A percentile compares a stretch with the other conserved stretches of the same genome.
Conservation (phyloP, 2,797 vertebrate species). For the Adelosebastes latens region DNA sequence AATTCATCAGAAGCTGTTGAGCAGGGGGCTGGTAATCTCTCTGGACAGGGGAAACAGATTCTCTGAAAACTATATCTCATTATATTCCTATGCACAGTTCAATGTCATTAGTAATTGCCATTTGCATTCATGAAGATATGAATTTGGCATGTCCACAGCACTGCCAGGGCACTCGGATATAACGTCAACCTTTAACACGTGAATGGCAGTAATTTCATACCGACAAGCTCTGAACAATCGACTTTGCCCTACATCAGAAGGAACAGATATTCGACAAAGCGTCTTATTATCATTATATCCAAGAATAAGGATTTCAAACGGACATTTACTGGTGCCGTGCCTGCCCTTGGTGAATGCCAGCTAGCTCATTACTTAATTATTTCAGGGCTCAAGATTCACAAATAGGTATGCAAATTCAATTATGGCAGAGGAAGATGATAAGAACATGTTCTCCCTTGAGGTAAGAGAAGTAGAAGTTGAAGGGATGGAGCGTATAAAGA, state of each 20-base stretch:
- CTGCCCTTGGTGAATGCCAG: slow-evolving; percentile 73
- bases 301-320: slow-evolving; percentile 64
- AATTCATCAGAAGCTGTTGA: slow-evolving; percentile 80
- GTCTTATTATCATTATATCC: slow-evolving; percentile 60
- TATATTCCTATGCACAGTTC: slow-evolving; percentile 62
- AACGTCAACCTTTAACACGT: slow-evolving; percentile 25
- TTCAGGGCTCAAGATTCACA: slow-evolving; percentile 69
- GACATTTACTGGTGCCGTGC: slow-evolving; percentile 51
- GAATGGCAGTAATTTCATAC: slow-evolving; percentile 33
- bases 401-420: slow-evolving; percentile 82
- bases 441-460: slow-evolving; percentile 73
- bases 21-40: slow-evolving; percentile 71
- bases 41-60: slow-evolving; percentile 66
- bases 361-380: slow-evolving; percentile 79
- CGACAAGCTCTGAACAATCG: slow-evolving; percentile 47
- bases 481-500: slow-evolving; percentile 62
- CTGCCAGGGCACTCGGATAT: background rate
- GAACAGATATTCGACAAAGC: slow-evolving; percentile 63
- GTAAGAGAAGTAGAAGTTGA: slow-evolving; percentile 58
- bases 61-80: slow-evolving; percentile 74
- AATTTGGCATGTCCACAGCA: slow-evolving; percentile 45
- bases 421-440: slow-evolving; percentile 67
- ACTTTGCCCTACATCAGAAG: slow-evolving; percentile 56
- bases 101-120: slow-evolving; percentile 69
- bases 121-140: slow-evolving; percentile 48